These are phyloP conservation scores for Pachymerium ferrugineum DNA, from an alignment of 2,888 invertebrate species.

Conservation along the genomic window DNA sequence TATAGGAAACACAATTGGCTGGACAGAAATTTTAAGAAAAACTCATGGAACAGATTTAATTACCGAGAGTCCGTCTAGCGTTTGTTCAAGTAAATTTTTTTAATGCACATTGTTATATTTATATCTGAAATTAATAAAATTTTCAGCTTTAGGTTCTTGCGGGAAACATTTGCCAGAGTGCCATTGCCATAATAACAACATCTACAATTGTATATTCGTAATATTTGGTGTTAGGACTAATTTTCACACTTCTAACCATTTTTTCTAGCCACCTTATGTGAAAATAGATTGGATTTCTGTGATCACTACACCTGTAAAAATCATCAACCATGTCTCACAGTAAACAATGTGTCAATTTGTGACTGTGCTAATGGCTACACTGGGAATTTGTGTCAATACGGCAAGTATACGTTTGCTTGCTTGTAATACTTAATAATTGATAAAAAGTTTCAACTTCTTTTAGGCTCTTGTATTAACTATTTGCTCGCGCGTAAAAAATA, in stretches of 20 bases:
- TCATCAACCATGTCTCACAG: neutral
- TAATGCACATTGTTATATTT: neutral
- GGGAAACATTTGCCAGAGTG: neutral
- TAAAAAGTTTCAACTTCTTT: too few relatives aligned
- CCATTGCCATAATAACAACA: constrained; percentile 3
- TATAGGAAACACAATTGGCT: neutral
- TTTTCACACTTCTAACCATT: neutral
- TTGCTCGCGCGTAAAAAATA: neutral
- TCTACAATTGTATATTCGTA: neutral
- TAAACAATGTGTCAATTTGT: neutral
- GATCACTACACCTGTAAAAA: neutral
- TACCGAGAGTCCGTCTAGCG: neutral
- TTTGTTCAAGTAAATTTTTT: neutral
- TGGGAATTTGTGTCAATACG: constrained; percentile 9
- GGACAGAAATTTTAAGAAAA: neutral
- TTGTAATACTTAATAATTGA: neutral
- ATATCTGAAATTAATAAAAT: neutral
- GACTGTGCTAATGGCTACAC: neutral
- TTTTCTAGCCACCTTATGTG: neutral
- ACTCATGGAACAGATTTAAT: neutral
- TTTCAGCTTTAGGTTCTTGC: neutral
- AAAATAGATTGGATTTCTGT: neutral
- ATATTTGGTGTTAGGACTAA: neutral
- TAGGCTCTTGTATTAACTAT: too few relatives aligned
- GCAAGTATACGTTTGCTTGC: neutral